These are phyloP conservation scores for Euleptes europaea DNA, from an alignment of 2,113 vertebrate species.

Conservation along the genomic window DNA sequence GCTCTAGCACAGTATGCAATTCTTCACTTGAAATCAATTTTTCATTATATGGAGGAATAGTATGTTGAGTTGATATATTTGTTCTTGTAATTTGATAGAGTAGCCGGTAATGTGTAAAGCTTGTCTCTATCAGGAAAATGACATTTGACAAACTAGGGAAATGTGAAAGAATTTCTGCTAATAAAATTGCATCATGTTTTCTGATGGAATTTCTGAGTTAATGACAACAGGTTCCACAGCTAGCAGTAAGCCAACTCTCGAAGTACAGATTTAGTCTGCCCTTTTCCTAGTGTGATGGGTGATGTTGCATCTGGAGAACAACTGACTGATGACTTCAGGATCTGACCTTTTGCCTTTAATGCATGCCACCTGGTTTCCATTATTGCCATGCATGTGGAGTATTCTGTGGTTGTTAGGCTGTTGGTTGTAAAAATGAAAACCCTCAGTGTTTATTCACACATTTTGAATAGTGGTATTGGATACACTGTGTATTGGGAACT, in stretches of 20 bases:
- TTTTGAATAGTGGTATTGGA: not conserved
- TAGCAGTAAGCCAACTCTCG: slow-evolving; percentile 9
- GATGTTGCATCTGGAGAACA: not conserved
- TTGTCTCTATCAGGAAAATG: slow-evolving; percentile 52
- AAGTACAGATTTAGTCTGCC: not conserved
- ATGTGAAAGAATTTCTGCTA: slow-evolving; percentile 33
- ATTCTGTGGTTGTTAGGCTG: not conserved
- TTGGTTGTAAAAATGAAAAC: not conserved
- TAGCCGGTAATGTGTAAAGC: slow-evolving; percentile 46
- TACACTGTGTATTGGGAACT: not conserved
- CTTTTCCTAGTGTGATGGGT: not conserved
- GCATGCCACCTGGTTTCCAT: not conserved
- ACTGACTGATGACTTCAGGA: not conserved
- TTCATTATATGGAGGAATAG: slow-evolving; percentile 68
- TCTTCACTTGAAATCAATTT: slow-evolving; percentile 72
- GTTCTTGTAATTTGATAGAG: slow-evolving; percentile 60
- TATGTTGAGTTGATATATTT: slow-evolving; percentile 62
- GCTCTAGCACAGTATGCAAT: slow-evolving; percentile 65
- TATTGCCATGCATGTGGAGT: not conserved
- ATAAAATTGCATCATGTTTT: slow-evolving; percentile 42
- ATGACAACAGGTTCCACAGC: slow-evolving; percentile 16
- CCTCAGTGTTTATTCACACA: not conserved
- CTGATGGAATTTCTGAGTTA: slow-evolving; percentile 40
- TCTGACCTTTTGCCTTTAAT: accelerated
- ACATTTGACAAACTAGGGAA: slow-evolving; percentile 59